Percentiles rank a stretch among this genome's conserved stretches.
Conservation (phyloP, 2,113 vertebrate genomes). For the Vicugna pacos region DNA sequence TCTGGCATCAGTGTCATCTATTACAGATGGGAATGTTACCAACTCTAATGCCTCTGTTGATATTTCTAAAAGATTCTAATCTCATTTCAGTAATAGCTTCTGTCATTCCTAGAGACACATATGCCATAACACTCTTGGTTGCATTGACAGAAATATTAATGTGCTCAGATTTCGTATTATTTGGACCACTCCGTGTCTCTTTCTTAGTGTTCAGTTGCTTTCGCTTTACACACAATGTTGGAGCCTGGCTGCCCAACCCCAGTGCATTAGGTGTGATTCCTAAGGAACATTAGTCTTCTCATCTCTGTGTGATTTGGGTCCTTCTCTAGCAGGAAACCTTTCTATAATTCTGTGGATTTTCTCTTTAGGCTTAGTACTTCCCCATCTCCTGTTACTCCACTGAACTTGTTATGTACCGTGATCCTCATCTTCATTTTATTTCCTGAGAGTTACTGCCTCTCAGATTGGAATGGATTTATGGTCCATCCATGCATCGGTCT, state of each 20-base stretch:
- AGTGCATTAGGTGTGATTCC: background rate
- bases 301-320: background rate
- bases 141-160: slow-evolving; percentile 88
- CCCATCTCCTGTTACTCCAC: background rate
- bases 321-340: background rate
- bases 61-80: slow-evolving; percentile 88
- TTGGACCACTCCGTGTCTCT: slow-evolving; percentile 71
- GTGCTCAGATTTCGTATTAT: slow-evolving; percentile 77
- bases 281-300: background rate
- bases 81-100: slow-evolving; percentile 90
- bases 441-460: background rate
- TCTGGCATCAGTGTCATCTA: slow-evolving; percentile 84
- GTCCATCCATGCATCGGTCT: background rate
- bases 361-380: background rate
- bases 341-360: background rate
- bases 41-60: slow-evolving; percentile 87
- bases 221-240: background rate
- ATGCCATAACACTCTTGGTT: slow-evolving; percentile 86
- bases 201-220: background rate
- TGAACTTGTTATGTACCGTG: background rate
- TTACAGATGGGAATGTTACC: slow-evolving; percentile 86
- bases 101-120: slow-evolving; percentile 87
- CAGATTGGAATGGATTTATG: background rate
- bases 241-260: background rate
- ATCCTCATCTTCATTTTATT: background rate